These are phyloP conservation scores for Sturnus vulgaris DNA, from an alignment of 2,113 vertebrate species.

Conservation along the genomic window DNA sequence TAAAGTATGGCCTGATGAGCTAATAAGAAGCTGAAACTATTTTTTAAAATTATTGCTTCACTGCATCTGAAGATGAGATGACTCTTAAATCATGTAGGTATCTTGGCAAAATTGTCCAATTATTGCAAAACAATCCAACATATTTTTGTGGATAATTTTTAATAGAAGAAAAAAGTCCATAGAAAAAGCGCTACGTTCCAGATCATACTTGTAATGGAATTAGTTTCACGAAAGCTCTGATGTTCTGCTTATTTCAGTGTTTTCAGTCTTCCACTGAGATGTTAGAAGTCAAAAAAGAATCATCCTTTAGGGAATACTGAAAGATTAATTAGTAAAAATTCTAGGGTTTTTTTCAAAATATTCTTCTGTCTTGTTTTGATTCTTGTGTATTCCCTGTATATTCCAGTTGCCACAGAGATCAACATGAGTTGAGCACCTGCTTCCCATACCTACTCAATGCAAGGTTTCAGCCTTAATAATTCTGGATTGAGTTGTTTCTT, in stretches of 20 bases:
- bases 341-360: background rate
- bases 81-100: background rate
- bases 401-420: background rate
- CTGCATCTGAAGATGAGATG: background rate
- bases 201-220: background rate
- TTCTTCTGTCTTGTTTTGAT: background rate
- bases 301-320: background rate
- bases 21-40: background rate
- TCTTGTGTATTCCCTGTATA: background rate
- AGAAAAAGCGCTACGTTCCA: background rate
- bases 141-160: background rate
- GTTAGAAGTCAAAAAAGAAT: background rate
- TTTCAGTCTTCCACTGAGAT: background rate
- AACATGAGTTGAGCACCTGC: background rate
- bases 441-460: background rate
- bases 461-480: background rate
- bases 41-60: background rate
- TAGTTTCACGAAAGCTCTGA: background rate
- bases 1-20: background rate
- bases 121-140: background rate
- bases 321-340: background rate
- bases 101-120: background rate
- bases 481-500: background rate
- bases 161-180: background rate
- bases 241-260: background rate